These are phyloP conservation scores for Protobothrops mucrosquamatus DNA, from an alignment of 2,113 vertebrate genomes.

Conservation along the genomic window DNA sequence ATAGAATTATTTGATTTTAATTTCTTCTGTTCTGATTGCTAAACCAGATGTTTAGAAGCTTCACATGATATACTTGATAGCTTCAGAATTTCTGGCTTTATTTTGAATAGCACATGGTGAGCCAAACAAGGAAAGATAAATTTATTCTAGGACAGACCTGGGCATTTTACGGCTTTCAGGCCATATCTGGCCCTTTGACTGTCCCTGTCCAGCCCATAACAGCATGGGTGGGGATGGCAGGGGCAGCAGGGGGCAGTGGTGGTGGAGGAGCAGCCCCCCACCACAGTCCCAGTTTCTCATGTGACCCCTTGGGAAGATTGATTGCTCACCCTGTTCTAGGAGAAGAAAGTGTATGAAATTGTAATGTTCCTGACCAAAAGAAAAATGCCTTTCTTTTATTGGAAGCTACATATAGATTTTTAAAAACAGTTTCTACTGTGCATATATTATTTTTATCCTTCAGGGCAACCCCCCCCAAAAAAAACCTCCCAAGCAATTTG, in stretches of 20 bases:
- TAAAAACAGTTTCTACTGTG: conserved; percentile 14
- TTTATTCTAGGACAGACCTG: conserved; percentile 41
- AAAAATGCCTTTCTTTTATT: conserved; percentile 53
- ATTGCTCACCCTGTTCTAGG: neutral
- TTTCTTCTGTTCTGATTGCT: conserved; percentile 50
- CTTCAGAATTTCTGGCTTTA: conserved; percentile 52
- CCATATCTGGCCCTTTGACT: too few species aligned
- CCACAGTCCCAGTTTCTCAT: neutral
- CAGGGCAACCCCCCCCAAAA: neutral
- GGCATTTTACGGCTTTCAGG: too few species aligned
- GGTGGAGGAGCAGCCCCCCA: neutral
- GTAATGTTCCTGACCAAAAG: conserved; percentile 43
- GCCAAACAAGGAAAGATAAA: conserved; percentile 61
- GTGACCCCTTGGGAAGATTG: neutral
- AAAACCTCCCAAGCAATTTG: too few species aligned
- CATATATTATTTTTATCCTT: conserved; percentile 44
- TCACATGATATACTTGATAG: conserved; percentile 57
- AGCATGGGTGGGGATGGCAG: too few species aligned
- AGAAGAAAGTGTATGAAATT: conserved; percentile 56
- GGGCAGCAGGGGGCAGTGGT: too few species aligned
- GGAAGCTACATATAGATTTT: conserved; percentile 50
- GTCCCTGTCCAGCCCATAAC: too few species aligned
- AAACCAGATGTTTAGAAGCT: conserved; percentile 64
- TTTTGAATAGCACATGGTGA: conserved; percentile 65
- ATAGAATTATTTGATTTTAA: neutral